phyloP scores from a whole-genome alignment of 2,797 vertebrate genomes.

The Anas capensis region DNA sequence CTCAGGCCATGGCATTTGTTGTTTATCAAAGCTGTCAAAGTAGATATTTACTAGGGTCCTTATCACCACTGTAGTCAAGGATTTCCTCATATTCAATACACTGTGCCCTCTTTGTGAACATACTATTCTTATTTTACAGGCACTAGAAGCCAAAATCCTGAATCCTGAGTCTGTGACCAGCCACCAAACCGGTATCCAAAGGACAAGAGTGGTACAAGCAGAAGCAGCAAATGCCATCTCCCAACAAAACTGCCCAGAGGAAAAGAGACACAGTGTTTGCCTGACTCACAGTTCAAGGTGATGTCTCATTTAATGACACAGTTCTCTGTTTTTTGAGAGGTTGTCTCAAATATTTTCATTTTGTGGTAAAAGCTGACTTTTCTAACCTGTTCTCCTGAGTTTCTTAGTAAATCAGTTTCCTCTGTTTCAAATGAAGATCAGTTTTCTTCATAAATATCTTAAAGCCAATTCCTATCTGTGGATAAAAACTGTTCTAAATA shows the following conservation, averaged over 20 bases:
- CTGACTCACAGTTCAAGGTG: background rate
- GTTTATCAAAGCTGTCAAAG: background rate
- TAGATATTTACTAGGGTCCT: background rate
- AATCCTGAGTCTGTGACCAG: background rate
- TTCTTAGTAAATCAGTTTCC: background rate
- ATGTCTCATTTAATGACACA: background rate
- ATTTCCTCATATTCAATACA: background rate
- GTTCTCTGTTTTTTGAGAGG: background rate
- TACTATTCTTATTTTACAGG: conserved; percentile 12
- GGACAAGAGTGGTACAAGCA: background rate
- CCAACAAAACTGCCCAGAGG: background rate
- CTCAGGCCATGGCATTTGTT: background rate
- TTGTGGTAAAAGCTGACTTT: background rate
- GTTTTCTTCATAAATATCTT: background rate
- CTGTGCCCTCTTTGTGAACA: background rate
- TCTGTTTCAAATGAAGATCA: background rate
- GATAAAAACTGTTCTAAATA: background rate
- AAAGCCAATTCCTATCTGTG: background rate
- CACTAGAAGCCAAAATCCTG: background rate
- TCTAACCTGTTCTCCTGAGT: background rate
- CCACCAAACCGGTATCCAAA: background rate
- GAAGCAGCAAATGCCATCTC: background rate
- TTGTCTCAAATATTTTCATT: background rate
- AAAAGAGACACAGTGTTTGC: background rate
- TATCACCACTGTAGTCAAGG: background rate